phyloP scores from a whole-genome alignment of 2,888 invertebrate genomes.

The Trisateles emortualis region DNA sequence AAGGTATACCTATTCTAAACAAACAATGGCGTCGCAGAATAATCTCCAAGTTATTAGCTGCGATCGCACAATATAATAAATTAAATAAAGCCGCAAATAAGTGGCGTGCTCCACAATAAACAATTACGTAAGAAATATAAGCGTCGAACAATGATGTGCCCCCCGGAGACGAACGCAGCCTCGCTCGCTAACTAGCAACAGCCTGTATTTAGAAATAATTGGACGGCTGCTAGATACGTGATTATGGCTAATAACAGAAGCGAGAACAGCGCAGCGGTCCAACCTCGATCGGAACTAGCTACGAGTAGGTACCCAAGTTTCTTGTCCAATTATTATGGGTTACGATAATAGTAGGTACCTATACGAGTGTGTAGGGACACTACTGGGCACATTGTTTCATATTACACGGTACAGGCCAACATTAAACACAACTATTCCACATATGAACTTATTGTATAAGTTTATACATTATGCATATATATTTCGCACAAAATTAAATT shows the following conservation, averaged over 20 bases:
- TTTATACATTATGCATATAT: too few species aligned
- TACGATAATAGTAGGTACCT: background rate
- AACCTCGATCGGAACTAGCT: background rate
- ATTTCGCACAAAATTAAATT: too few species aligned
- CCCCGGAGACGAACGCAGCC: background rate
- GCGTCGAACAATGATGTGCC: background rate
- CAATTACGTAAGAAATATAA: background rate
- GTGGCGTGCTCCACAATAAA: background rate
- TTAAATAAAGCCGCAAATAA: background rate
- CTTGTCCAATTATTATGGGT: too few species aligned
- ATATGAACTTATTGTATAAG: too few species aligned
- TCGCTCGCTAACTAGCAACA: background rate
- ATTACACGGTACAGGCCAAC: background rate
- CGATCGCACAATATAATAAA: background rate
- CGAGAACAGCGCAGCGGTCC: background rate
- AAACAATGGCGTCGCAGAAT: background rate
- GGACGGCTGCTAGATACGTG: background rate
- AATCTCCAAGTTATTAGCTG: background rate
- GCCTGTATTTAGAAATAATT: slow-evolving; percentile 11
- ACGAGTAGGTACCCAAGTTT: background rate
- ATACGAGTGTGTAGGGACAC: too few species aligned
- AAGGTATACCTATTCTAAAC: background rate
- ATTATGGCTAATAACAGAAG: background rate
- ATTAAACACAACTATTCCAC: background rate
- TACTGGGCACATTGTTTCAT: background rate